Percentiles rank a stretch among this genome's conserved stretches.
phyloP scores from a whole-genome alignment of 2,113 vertebrate species.

The Perca schrenkii region DNA sequence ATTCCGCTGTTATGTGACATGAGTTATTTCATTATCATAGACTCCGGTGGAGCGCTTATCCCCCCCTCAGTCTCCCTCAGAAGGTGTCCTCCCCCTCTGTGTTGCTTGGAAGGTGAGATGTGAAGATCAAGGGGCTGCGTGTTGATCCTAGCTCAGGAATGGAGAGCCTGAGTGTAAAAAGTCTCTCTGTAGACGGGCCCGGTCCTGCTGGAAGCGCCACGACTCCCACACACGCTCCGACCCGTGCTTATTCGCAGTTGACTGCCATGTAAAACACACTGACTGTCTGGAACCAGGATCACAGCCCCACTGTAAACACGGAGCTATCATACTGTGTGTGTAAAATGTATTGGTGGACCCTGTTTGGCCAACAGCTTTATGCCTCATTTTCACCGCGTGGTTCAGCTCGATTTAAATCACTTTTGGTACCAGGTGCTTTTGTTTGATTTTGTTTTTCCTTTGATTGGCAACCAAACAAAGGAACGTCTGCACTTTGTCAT shows the following conservation, averaged over 20 bases:
- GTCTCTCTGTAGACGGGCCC: conserved; percentile 61
- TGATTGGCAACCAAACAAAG: too few relatives aligned
- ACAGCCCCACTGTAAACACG: conserved; percentile 39
- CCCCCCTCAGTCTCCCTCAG: conserved; percentile 23
- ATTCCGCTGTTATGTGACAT: conserved; percentile 34
- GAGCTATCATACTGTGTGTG: neutral
- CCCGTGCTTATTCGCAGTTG: conserved; percentile 74
- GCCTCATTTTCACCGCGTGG: too few relatives aligned
- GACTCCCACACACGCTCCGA: conserved; percentile 65
- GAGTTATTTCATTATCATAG: conserved; percentile 70
- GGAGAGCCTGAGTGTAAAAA: conserved; percentile 79
- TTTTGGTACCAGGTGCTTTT: too few relatives aligned
- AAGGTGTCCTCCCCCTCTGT: conserved; percentile 29
- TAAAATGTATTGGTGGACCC: neutral
- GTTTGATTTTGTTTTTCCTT: too few relatives aligned
- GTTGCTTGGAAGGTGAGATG: conserved; percentile 61
- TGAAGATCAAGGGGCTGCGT: conserved; percentile 76
- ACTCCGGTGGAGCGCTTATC: conserved; percentile 41
- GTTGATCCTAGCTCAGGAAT: conserved; percentile 81
- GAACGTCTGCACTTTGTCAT: too few relatives aligned
- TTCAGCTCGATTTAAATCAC: too few relatives aligned
- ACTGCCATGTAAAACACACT: conserved; percentile 72
- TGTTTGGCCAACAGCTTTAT: conserved; percentile 52
- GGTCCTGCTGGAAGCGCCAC: conserved; percentile 66
- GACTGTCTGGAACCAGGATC: conserved; percentile 47